Conservation (phyloP, 2,888 invertebrate species). For the Caenorhabditis sp. region DNA sequence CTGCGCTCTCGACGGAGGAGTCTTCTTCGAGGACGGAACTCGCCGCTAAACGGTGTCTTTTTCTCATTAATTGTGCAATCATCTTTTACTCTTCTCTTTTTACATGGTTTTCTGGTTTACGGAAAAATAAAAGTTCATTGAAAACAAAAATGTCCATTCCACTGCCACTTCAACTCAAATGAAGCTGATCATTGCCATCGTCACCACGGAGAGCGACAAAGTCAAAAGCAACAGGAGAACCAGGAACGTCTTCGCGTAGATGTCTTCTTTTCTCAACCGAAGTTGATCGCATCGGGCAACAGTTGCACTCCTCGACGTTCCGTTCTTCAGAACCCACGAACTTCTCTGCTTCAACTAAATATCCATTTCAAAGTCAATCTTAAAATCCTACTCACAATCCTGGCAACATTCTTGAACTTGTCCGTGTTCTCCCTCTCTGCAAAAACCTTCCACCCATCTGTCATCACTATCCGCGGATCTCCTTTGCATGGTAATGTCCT, state of each 20-base stretch:
- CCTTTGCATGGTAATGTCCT: constrained; percentile 40
- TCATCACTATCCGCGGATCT: constrained; percentile 30
- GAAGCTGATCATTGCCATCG: constrained; percentile 44
- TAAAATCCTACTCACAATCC: constrained; percentile 25
- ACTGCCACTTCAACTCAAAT: constrained; percentile 11
- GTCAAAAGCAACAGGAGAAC: constrained; percentile 35
- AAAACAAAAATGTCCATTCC: not conserved
- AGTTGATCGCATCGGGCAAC: constrained; percentile 54
- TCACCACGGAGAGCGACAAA: constrained; percentile 1
- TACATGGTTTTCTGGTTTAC: constrained; percentile 43
- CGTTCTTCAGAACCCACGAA: constrained; percentile 48
- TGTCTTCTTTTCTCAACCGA: constrained; percentile 19
- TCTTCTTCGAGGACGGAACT: constrained; percentile 80
- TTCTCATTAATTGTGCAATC: constrained; percentile 63
- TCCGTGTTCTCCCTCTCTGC: constrained; percentile 20
- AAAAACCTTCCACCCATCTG: constrained; percentile 35
- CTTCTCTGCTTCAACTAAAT: constrained; percentile 40
- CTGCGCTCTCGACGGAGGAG: constrained; percentile 75
- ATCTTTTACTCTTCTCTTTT: constrained; percentile 16
- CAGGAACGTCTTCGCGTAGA: constrained; percentile 20
- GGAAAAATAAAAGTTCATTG: constrained; percentile 28
- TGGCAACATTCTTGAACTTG: constrained; percentile 27
- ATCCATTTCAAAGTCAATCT: not conserved
- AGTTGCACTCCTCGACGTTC: constrained; percentile 42
- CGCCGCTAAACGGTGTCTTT: constrained; percentile 70